Evolutionary conservation across 2,888 invertebrate genomes (phyloP).

Genomic region (Germaria angustata): DNA sequence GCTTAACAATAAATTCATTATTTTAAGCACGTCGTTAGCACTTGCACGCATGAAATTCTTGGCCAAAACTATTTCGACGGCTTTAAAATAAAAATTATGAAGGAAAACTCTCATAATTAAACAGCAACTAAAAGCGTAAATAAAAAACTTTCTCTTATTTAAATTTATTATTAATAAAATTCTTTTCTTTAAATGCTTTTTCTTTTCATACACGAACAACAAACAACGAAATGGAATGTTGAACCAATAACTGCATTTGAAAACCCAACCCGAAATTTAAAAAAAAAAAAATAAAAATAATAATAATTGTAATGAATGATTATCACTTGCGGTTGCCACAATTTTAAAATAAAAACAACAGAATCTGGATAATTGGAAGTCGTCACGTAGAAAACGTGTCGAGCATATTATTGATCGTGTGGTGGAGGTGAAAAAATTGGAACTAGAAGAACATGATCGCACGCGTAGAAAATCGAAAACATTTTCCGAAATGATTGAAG

Average conservation of each 20-base stretch:
- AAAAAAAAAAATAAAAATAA: no score
- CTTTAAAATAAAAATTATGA: not conserved
- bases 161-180: conserved; percentile 47
- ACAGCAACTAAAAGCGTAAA: conserved; percentile 21
- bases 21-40: conserved; percentile 44
- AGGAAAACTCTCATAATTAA: conserved; percentile 40
- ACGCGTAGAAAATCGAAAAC: conserved; percentile 91
- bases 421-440: conserved; percentile 92
- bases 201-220: conserved; percentile 37
- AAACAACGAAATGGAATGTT: conserved; percentile 22
- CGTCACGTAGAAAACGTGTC: conserved; percentile 93
- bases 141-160: conserved; percentile 60
- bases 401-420: conserved; percentile 94
- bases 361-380: conserved; percentile 97
- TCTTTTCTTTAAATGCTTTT: conserved; percentile 33
- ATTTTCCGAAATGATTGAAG: conserved; percentile 96
- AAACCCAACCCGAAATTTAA: conserved; percentile 40
- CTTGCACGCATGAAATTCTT: not conserved
- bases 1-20: conserved; percentile 36
- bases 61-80: conserved; percentile 19
- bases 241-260: not conserved
- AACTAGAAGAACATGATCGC: conserved; percentile 88
- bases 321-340: conserved; percentile 37
- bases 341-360: conserved; percentile 77
- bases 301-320: not conserved